phyloP scores from a whole-genome alignment of 2,888 invertebrate genomes.

The Falcaria lacertinaria region DNA sequence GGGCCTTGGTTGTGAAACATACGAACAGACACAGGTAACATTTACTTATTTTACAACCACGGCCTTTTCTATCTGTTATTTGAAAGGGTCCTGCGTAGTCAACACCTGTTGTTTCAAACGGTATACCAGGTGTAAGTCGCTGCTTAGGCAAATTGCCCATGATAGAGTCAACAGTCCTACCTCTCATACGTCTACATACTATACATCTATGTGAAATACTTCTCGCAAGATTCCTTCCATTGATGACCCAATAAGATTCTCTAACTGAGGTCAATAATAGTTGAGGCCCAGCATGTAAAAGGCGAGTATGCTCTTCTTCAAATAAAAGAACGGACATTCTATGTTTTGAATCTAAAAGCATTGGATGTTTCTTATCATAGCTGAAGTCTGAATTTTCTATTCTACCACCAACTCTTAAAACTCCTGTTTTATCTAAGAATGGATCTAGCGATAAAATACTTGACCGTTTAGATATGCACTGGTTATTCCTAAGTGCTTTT shows the following conservation, averaged over 20 bases:
- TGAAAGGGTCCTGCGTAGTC: conserved; percentile 8
- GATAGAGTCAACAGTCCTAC: not conserved
- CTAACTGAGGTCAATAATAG: not conserved
- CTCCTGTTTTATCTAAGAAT: too few species aligned
- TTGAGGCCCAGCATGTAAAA: not conserved
- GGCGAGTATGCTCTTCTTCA: too few species aligned
- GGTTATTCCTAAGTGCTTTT: too few species aligned
- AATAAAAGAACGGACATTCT: not conserved
- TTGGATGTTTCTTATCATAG: not conserved
- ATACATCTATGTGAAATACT: not conserved
- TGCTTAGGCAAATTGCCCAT: too few species aligned
- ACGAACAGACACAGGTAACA: conserved; percentile 10
- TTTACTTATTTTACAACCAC: conserved; percentile 3
- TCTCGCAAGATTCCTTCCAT: not conserved
- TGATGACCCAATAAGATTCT: not conserved
- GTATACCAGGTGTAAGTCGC: too few species aligned
- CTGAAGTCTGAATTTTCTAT: too few species aligned
- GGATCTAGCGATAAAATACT: too few species aligned
- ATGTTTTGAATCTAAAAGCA: not conserved
- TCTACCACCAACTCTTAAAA: too few species aligned
- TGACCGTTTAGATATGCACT: too few species aligned
- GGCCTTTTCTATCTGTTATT: not conserved
- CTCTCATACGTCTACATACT: not conserved
- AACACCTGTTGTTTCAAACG: too few species aligned
- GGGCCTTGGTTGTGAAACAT: conserved; percentile 12